Percentiles rank a stretch among this genome's conserved stretches.
Evolutionary conservation across 2,888 invertebrate genomes (phyloP).

Genomic region (Helicoverpa assulta): DNA sequence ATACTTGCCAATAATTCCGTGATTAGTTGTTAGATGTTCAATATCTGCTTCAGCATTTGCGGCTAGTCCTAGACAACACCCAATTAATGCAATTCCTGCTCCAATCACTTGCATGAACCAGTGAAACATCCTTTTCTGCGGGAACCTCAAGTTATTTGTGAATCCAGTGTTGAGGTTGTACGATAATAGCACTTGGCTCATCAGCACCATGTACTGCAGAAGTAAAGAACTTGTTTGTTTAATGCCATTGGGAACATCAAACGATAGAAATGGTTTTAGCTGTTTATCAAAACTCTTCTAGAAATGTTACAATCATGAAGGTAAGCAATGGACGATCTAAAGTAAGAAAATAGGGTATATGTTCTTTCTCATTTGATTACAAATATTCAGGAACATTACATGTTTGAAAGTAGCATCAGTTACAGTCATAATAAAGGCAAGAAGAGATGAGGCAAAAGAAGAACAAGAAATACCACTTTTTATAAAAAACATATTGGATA

Average conservation of each 20-base stretch:
- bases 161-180: conserved; percentile 74
- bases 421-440: too few relatives aligned
- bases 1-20: background rate
- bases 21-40: background rate
- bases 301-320: too few relatives aligned
- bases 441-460: too few relatives aligned
- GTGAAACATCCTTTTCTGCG: conserved; percentile 71
- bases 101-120: conserved; percentile 75
- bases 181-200: conserved; percentile 75
- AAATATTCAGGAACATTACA: too few relatives aligned
- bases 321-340: too few relatives aligned
- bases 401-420: too few relatives aligned
- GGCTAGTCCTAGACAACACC: conserved; percentile 67
- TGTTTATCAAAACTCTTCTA: too few relatives aligned
- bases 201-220: conserved; percentile 79
- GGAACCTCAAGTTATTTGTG: conserved; percentile 66
- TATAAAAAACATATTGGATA: too few relatives aligned
- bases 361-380: too few relatives aligned
- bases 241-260: background rate
- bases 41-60: conserved; percentile 8
- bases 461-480: too few relatives aligned
- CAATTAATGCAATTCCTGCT: conserved; percentile 71
- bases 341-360: too few relatives aligned
- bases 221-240: conserved; percentile 2
- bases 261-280: too few relatives aligned